Base-by-base conservation (phyloP, 2,888 invertebrate species). In the Escarpia spicata region DNA sequence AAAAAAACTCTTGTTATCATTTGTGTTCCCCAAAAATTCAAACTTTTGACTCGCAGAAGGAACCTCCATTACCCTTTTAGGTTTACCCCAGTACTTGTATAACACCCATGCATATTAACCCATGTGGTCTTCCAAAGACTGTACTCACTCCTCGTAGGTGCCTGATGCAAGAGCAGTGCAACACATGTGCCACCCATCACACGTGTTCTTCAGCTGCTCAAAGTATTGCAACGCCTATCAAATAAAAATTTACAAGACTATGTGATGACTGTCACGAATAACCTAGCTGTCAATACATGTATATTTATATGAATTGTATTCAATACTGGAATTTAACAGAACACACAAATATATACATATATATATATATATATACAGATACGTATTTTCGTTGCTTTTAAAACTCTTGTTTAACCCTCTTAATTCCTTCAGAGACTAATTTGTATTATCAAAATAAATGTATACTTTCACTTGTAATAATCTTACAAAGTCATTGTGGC, bases 111-210 rank as follows among this genome's bases (percentile, higher is more conserved):
- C 90, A 4, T 37, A 19, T 37, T 90, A 75, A 90, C 43, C 89
- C 92, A 92, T 75, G 37, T 37, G 58, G 45, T 26, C 91, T 60
- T 93, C 92, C 60, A 92, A 90, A 91, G 45, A 93, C 8, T 92
- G 60, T 44, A 92, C 95, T 94, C 94, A 96, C 96, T 95, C 94
- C 75, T 94, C 93, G 93, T 95, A 95, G 31, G 94, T 93, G 89
- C 95, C 95, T 93, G 95, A 95, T 9, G 96, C 95, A 31, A 97
- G 95, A 37, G 96, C 95, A 92, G 96, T 95, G 9, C 96, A 95
- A 95, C 97, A 97, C 43, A 97, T 94, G 93, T 96, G 96, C 97
- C 97, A 97, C 10, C 97, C 97, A 95, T 96, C 95, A 26, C 95
- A 95, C 4, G 96, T 96, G 12, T 95, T 95, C 94, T 97, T 97